Percentiles rank a stretch among this genome's conserved stretches.
These are phyloP conservation scores for Bombus consobrinus DNA, from an alignment of 1,140 invertebrate species.

Conservation along the genomic window DNA sequence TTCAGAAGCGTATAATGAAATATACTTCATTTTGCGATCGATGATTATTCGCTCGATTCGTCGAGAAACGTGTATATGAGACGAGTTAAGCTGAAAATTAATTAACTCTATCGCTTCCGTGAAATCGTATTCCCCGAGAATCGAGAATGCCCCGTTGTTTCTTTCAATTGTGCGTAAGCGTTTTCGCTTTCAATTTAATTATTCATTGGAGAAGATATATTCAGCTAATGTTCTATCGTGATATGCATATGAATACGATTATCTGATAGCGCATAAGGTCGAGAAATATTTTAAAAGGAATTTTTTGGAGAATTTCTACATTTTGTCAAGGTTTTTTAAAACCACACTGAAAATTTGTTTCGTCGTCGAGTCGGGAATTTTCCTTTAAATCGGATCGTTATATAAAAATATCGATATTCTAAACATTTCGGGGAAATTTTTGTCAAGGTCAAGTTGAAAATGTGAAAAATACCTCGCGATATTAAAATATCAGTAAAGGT, in stretches of 20 bases:
- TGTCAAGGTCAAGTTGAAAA: no score
- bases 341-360: no score
- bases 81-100: neutral
- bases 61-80: neutral
- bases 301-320: no score
- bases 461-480: no score
- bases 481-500: no score
- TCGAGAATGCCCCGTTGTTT: neutral
- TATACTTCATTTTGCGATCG: no score
- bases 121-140: neutral
- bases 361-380: neutral
- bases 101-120: conserved; percentile 5
- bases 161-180: neutral
- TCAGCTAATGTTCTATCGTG: neutral
- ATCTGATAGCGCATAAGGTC: neutral
- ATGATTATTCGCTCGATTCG: no score
- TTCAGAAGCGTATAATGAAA: no score
- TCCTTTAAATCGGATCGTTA: neutral
- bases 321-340: no score
- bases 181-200: conserved; percentile 23
- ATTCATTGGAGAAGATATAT: neutral
- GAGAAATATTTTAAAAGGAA: neutral
- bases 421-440: neutral
- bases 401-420: neutral
- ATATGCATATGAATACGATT: neutral